Evolutionary conservation across 2,888 invertebrate genomes (phyloP), one percentile per base, ranked within the genome.

Genomic region (Cataglyphis altisquamis): DNA sequence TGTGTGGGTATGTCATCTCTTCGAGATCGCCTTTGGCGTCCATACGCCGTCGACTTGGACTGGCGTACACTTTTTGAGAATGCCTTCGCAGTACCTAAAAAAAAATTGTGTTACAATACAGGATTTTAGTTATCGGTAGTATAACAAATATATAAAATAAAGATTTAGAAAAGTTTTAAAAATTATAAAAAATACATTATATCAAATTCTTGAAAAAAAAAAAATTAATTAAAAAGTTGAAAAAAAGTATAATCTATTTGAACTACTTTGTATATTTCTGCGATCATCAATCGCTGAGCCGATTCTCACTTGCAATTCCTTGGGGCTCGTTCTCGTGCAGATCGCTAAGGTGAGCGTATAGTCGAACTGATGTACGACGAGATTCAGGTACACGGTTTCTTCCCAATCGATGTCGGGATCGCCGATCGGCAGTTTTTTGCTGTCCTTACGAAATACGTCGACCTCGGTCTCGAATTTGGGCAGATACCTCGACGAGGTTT

Each of bases 401-500:
- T 99, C 99, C 99, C 99, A 99, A 95, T 99, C 99, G 92, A 99
- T 97, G 94, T 98, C 98, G 63, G 98, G 98, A 96, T 99, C 99
- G 85, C 98, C 98, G 93, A 99, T 98, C 74, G 99, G 99, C 93
- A 99, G 96, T 95, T 99, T 99, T 94, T 98, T 97, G 93, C 99
- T 99, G 95, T 99, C 99, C 95, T 99, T 98, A 88, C 99, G 97
- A 95, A 98, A 99, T 88, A 99, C 99, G 95, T 99, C 99, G 90
- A 99, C 98, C 95, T 98, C 98, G 93, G 98, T 98, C 97, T 98
- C 98, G 95, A 98, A 98, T 96, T 98, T 98, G 90, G 98, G 98
- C 95, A 98, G 96, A 95, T 97, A 98, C 91, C 98, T 96, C 77
- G 98, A 97, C 80, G 98, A 97, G 55, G 98, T 98, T 94, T 98